These are phyloP conservation scores for Enteromius argenteus DNA, from an alignment of 2,797 vertebrate species.

Conservation along the genomic window DNA sequence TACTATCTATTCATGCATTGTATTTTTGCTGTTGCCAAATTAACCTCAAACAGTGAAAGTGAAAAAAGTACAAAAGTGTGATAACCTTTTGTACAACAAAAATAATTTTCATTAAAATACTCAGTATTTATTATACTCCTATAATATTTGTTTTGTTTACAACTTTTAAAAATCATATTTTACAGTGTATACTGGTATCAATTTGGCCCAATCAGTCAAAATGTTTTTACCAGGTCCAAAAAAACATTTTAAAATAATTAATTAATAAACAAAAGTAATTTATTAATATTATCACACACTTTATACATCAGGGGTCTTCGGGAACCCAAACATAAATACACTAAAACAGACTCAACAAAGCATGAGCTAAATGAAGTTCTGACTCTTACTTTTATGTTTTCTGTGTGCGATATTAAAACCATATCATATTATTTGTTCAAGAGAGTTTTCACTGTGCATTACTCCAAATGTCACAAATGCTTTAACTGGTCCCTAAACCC, in stretches of 20 bases:
- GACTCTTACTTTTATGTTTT: background rate
- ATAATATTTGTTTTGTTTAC: background rate
- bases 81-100: no score
- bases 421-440: background rate
- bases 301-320: background rate
- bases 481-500: background rate
- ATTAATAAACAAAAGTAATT: background rate
- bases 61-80: background rate
- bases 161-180: background rate
- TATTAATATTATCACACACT: background rate
- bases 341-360: background rate
- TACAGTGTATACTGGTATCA: background rate
- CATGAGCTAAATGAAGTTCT: background rate
- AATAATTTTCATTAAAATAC: background rate
- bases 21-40: background rate
- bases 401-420: background rate
- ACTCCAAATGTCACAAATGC: constrained; percentile 1
- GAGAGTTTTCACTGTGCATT: background rate
- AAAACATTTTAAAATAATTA: background rate
- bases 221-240: background rate
- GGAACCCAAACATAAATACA: background rate
- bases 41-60: background rate
- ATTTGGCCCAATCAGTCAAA: background rate
- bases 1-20: background rate
- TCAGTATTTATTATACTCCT: background rate